A percentile compares a stretch with the other conserved stretches of the same genome.
Evolutionary conservation across 1,140 invertebrate genomes (phyloP).

Genomic region (Bathynomus jamesi): DNA sequence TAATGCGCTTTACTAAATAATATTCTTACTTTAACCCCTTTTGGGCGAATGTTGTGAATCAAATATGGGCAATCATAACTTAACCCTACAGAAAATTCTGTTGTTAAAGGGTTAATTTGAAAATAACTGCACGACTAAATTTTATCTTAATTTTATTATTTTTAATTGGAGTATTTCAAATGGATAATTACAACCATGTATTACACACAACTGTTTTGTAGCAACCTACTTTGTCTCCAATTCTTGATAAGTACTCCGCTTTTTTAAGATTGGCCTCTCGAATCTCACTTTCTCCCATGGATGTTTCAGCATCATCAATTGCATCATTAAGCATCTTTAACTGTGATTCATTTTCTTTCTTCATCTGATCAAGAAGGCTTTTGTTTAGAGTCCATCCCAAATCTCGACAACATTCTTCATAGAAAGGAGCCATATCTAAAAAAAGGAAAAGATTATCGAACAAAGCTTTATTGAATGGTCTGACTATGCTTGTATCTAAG

Average conservation of each 20-base stretch:
- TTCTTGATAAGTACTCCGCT: conserved; percentile 87
- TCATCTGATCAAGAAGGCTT: conserved; percentile 67
- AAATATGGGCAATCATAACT: too few relatives aligned
- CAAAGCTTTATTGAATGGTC: not conserved
- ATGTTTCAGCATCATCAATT: conserved; percentile 90
- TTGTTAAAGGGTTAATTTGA: too few relatives aligned
- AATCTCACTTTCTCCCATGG: conserved; percentile 87
- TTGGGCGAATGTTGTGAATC: too few relatives aligned
- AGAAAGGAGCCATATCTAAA: conserved; percentile 92
- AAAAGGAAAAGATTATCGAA: conserved; percentile 6
- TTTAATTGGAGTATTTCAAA: too few relatives aligned
- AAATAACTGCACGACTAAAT: too few relatives aligned
- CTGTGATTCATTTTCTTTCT: conserved; percentile 70
- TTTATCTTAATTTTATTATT: too few relatives aligned
- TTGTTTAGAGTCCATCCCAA: conserved; percentile 71
- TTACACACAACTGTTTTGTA: too few relatives aligned
- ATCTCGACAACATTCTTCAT: conserved; percentile 71
- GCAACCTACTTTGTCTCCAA: conserved; percentile 78
- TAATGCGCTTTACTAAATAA: too few relatives aligned
- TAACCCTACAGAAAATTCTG: too few relatives aligned
- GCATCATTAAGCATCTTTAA: conserved; percentile 75
- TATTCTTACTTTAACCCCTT: too few relatives aligned
- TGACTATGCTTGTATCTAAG: not conserved
- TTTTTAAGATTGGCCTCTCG: conserved; percentile 80
- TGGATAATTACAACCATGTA: too few relatives aligned